A percentile compares a stretch with the other conserved stretches of the same genome.
Conservation (phyloP, 2,113 vertebrate species). For the Penelope pileata region DNA sequence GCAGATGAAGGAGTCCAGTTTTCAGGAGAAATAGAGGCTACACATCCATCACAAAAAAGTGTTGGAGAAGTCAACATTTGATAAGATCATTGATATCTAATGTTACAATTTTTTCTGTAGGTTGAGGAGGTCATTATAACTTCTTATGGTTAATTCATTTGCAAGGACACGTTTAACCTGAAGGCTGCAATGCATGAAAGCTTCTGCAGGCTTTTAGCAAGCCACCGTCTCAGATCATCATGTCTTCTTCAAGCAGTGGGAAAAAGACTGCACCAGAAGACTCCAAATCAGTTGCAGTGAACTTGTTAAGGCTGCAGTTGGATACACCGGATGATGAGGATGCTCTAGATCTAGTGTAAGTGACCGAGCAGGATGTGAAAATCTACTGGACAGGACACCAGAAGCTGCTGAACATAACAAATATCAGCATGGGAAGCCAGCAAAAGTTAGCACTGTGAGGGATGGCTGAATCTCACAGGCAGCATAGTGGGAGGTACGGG, state of each 20-base stretch:
- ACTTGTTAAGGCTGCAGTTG: background rate
- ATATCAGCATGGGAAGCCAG: background rate
- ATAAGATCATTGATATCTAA: background rate
- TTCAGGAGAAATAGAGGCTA: background rate
- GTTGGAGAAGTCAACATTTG: background rate
- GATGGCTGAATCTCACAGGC: background rate
- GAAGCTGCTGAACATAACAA: background rate
- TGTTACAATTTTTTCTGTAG: background rate
- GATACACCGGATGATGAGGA: background rate
- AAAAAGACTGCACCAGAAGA: background rate
- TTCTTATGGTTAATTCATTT: background rate
- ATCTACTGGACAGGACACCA: background rate
- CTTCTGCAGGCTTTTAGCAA: background rate
- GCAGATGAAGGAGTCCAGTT: background rate
- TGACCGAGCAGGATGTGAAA: background rate
- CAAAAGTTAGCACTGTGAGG: background rate
- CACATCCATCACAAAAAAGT: background rate
- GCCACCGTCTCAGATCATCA: fast-evolving
- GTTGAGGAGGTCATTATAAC: background rate
- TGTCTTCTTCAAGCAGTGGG: background rate
- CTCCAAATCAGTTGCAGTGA: background rate
- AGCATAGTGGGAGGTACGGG: background rate
- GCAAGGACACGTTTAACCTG: background rate
- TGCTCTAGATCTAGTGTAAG: background rate
- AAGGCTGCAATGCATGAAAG: background rate